Conservation (phyloP, 53 echinoderm and acorn worm species). For the Patiria pectinifera region DNA sequence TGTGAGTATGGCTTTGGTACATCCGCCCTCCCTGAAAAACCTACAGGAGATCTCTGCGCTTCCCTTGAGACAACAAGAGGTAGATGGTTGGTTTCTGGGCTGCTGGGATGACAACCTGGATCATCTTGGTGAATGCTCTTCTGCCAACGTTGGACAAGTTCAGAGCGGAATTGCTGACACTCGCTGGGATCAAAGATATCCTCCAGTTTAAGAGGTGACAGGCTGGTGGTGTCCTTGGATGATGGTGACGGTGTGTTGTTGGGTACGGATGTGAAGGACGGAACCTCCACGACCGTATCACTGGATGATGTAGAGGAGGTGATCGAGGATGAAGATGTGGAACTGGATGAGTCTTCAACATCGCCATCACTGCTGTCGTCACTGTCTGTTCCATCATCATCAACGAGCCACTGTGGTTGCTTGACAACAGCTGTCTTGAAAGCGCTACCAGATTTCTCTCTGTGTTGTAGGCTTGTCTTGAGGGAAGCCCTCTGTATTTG, state of each 20-base stretch:
- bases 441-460: neutral
- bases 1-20: constrained; percentile 24
- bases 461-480: neutral
- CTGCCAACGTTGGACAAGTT: constrained; percentile 61
- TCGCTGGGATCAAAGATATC: constrained; percentile 51
- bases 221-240: constrained; percentile 5
- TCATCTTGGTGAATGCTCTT: constrained; percentile 2
- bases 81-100: neutral
- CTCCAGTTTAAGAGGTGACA: constrained; percentile 43
- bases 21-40: neutral
- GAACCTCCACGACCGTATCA: constrained; percentile 54
- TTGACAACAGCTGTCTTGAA: neutral
- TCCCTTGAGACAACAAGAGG: neutral
- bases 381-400: neutral
- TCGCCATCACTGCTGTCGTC: neutral
- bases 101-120: neutral
- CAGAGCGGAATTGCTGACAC: constrained; percentile 52
- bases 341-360: constrained; percentile 34
- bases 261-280: constrained; percentile 18
- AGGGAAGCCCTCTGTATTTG: neutral
- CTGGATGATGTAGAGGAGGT: constrained; percentile 53
- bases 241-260: neutral
- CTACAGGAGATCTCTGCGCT: neutral
- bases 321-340: constrained; percentile 26
- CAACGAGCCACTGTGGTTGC: neutral